phyloP scores from a whole-genome alignment of 2,888 invertebrate genomes.

The Dorcus hopei region DNA sequence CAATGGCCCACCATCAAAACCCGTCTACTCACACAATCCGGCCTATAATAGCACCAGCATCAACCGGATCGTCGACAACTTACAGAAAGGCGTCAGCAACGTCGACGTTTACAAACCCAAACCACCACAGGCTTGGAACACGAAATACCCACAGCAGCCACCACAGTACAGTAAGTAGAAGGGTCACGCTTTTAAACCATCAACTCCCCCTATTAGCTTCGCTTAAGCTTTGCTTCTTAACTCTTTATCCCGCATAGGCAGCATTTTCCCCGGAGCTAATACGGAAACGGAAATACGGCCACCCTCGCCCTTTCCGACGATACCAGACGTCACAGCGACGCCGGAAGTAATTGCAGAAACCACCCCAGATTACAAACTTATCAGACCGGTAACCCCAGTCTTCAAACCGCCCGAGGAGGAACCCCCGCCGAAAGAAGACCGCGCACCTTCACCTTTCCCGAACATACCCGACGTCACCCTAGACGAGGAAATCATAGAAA shows the following conservation, averaged over 20 bases:
- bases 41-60: slow-evolving; percentile 49
- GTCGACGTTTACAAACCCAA: slow-evolving; percentile 52
- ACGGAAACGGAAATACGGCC: slow-evolving; percentile 19
- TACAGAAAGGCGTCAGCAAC: slow-evolving; percentile 42
- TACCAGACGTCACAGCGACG: slow-evolving; percentile 38
- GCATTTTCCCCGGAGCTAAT: slow-evolving; percentile 5
- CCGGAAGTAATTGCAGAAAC: slow-evolving; percentile 24
- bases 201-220: neutral
- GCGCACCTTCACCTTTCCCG: slow-evolving; percentile 34
- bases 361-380: slow-evolving; percentile 3
- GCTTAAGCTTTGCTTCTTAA: no score
- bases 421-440: slow-evolving; percentile 18
- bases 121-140: slow-evolving; percentile 52
- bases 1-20: slow-evolving; percentile 20
- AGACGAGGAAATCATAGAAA: slow-evolving; percentile 29
- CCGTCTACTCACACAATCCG: slow-evolving; percentile 41
- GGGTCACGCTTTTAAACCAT: neutral
- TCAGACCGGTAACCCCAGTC: slow-evolving; percentile 20
- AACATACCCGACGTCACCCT: slow-evolving; percentile 31
- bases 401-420: slow-evolving; percentile 10
- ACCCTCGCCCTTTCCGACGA: slow-evolving; percentile 40
- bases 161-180: slow-evolving; percentile 43
- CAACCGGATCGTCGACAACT: slow-evolving; percentile 46
- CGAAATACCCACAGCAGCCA: slow-evolving; percentile 34
- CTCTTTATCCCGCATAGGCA: slow-evolving; percentile 2